These are phyloP conservation scores for Balanococcus diminutus DNA, from an alignment of 2,888 invertebrate species.

Conservation along the genomic window DNA sequence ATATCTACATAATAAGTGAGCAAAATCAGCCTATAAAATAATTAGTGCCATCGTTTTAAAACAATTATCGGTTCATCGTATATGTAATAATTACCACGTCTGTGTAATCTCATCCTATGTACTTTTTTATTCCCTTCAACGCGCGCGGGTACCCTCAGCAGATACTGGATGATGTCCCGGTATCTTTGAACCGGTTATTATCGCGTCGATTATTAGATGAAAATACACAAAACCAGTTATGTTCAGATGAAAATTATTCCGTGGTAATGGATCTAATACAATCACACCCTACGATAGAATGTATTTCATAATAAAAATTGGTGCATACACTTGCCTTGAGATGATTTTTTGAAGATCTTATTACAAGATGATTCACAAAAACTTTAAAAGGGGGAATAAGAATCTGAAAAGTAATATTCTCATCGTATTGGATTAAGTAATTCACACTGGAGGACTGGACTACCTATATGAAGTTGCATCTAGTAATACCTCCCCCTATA, in stretches of 20 bases:
- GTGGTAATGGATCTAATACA: background rate
- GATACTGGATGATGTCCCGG: background rate
- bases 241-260: background rate
- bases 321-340: no score
- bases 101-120: background rate
- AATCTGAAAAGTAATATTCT: no score
- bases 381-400: no score
- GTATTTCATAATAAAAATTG: background rate
- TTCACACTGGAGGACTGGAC: no score
- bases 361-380: no score
- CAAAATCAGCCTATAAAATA: constrained; percentile 9
- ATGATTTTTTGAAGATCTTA: background rate
- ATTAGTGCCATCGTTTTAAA: constrained; percentile 27
- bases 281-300: background rate
- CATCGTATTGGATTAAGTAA: background rate
- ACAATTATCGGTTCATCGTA: background rate
- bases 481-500: background rate
- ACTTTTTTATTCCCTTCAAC: background rate
- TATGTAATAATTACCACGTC: background rate
- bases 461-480: background rate
- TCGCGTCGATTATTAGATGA: background rate
- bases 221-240: constrained; percentile 1
- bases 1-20: background rate
- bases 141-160: background rate
- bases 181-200: background rate